Conservation (phyloP, 1,140 invertebrate species). For the Platyura marginata region DNA sequence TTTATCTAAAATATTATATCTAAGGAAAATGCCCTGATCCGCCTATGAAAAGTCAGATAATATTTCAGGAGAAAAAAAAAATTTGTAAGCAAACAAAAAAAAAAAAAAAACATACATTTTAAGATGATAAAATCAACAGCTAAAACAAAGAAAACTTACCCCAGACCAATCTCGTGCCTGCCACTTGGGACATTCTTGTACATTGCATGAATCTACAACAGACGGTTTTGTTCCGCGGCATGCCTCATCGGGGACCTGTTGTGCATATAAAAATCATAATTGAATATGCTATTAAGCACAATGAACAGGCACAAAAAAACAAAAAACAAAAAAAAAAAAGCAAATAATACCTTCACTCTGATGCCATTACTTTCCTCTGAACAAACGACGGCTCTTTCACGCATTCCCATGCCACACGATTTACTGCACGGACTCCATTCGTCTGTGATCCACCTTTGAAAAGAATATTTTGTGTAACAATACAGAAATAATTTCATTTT, state of each 20-base stretch:
- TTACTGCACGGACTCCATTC: conserved; percentile 71
- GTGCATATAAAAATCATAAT: too few species aligned
- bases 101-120: too few species aligned
- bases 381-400: conserved; percentile 58
- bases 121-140: background rate
- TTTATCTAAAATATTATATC: too few species aligned
- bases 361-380: conserved; percentile 48
- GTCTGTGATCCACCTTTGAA: conserved; percentile 68
- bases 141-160: conserved; percentile 38
- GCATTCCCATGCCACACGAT: conserved; percentile 64
- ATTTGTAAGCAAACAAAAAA: too few species aligned
- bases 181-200: conserved; percentile 69
- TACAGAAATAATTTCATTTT: too few species aligned
- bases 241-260: conserved; percentile 49
- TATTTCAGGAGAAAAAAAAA: too few species aligned
- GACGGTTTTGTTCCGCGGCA: conserved; percentile 54
- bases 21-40: too few species aligned
- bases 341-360: conserved; percentile 39
- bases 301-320: background rate
- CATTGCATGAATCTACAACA: conserved; percentile 60
- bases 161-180: conserved; percentile 66
- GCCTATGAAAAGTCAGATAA: too few species aligned
- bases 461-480: too few species aligned
- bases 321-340: background rate
- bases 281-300: too few species aligned